These are phyloP conservation scores for Anseranas semipalmata DNA, from an alignment of 2,113 vertebrate species.

Conservation along the genomic window DNA sequence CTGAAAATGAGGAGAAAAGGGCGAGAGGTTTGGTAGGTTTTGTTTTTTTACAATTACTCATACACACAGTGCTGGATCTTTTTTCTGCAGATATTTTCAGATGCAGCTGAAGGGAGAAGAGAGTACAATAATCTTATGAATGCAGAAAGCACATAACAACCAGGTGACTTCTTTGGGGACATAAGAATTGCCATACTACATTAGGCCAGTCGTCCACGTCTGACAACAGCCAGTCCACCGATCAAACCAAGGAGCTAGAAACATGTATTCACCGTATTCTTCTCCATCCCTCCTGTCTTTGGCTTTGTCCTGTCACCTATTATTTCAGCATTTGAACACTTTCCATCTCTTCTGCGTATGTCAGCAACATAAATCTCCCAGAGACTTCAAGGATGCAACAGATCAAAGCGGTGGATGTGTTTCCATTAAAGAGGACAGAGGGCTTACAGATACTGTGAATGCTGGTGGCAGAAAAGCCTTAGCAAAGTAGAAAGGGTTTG, in stretches of 20 bases:
- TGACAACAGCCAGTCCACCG: not conserved
- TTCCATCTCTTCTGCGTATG: not conserved
- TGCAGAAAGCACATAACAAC: not conserved
- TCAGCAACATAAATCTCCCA: not conserved
- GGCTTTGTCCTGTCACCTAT: not conserved
- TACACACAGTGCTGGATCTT: not conserved
- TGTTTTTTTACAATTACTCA: not conserved
- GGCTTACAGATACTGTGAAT: not conserved
- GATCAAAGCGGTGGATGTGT: not conserved
- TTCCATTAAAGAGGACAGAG: not conserved
- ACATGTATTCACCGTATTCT: not conserved
- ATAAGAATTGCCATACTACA: not conserved
- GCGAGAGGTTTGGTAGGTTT: not conserved
- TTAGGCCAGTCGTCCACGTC: not conserved
- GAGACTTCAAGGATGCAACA: not conserved
- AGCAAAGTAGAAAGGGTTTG: not conserved
- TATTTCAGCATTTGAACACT: not conserved
- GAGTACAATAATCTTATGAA: not conserved
- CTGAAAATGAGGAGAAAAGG: not conserved
- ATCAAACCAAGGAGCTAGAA: not conserved
- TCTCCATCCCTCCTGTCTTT: not conserved
- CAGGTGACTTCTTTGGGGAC: not conserved
- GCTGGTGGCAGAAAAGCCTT: not conserved
- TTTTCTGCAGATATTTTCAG: not conserved
- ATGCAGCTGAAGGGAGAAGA: not conserved